Conservation (phyloP, 2,113 vertebrate genomes). For the Upupa epops region DNA sequence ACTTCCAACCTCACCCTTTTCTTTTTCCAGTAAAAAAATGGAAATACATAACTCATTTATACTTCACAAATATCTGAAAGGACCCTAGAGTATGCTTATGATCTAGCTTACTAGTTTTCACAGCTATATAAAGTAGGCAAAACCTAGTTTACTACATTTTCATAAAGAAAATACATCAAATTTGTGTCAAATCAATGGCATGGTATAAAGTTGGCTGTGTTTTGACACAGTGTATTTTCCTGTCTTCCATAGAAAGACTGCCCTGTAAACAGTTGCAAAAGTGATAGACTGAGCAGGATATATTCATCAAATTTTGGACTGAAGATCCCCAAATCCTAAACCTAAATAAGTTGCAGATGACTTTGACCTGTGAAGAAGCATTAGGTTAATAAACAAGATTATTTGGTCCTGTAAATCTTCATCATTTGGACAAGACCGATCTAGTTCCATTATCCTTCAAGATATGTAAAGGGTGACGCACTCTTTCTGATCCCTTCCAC, state of each 20-base stretch:
- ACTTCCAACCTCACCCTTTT: background rate
- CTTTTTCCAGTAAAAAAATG: background rate
- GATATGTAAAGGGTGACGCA: background rate
- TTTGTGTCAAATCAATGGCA: background rate
- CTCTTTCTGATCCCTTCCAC: background rate
- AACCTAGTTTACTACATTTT: background rate
- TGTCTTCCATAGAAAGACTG: background rate
- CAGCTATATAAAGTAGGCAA: background rate
- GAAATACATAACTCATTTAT: background rate
- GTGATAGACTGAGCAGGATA: background rate
- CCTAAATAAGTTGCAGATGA: background rate
- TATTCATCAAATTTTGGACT: background rate
- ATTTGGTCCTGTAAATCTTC: background rate
- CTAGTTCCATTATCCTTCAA: background rate
- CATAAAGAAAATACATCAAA: background rate
- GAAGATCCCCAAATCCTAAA: background rate
- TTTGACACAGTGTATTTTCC: background rate
- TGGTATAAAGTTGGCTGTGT: background rate
- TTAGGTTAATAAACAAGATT: background rate
- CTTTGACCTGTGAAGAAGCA: background rate
- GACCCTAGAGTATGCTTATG: background rate
- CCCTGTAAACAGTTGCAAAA: background rate
- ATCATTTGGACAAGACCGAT: background rate
- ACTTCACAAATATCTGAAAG: background rate
- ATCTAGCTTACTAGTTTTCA: background rate